phyloP scores from a whole-genome alignment of 2,888 invertebrate species.

The Neelides folsomi region DNA sequence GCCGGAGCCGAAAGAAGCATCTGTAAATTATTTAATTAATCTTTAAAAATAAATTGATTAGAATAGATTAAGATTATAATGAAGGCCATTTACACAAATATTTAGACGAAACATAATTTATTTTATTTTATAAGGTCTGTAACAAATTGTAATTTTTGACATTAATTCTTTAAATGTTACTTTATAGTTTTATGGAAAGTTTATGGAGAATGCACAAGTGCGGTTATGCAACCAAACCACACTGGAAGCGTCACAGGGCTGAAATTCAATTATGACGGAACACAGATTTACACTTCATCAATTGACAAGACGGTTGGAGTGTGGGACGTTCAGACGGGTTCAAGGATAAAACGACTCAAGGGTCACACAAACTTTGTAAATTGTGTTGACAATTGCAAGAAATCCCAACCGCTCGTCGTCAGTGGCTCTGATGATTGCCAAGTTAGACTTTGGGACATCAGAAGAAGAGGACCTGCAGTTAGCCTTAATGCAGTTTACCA shows the following conservation, averaged over 20 bases:
- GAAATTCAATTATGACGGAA: constrained; percentile 41
- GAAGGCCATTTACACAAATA: no score
- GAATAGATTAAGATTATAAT: no score
- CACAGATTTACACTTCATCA: constrained; percentile 75
- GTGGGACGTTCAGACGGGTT: constrained; percentile 86
- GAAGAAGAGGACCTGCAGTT: constrained; percentile 44
- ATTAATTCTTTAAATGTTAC: constrained; percentile 4
- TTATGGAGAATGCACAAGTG: constrained; percentile 95
- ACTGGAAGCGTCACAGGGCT: constrained; percentile 48
- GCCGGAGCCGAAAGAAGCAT: constrained; percentile 91
- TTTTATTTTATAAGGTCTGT: no score
- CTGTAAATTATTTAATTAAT: constrained; percentile 52
- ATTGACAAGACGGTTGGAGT: constrained; percentile 89
- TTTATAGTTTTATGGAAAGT: constrained; percentile 72
- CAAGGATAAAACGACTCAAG: constrained; percentile 75
- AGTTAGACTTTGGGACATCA: constrained; percentile 81
- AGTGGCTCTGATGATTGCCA: constrained; percentile 93
- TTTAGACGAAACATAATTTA: no score
- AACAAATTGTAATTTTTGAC: constrained; percentile 12
- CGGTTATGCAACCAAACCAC: constrained; percentile 84
- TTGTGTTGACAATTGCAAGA: constrained; percentile 50
- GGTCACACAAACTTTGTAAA: constrained; percentile 52
- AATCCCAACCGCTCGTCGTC: constrained; percentile 80
- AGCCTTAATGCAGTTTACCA: constrained; percentile 59
- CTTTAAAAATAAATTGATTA: no score